Conservation (phyloP, 2,888 invertebrate species). For the Hypomecis atomaria region DNA sequence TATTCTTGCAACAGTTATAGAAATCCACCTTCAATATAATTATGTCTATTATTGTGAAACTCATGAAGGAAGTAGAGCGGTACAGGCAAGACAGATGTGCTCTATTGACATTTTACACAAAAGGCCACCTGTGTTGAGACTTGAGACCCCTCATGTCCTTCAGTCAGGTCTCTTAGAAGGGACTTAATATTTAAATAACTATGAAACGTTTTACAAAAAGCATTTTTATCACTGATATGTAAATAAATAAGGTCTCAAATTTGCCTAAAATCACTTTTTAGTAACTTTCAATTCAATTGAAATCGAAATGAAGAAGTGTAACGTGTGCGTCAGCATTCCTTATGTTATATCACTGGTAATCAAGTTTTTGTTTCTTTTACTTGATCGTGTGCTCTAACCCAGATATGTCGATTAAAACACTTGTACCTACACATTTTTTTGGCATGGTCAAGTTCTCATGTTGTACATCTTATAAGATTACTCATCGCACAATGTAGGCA, state of each 20-base stretch:
- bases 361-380: slow-evolving; percentile 21
- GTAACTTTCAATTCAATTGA: slow-evolving; percentile 7
- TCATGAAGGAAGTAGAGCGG: not conserved
- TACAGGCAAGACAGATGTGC: slow-evolving; percentile 17
- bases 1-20: too few species aligned
- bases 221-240: not conserved
- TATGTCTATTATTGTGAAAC: not conserved
- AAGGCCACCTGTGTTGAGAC: slow-evolving; percentile 9
- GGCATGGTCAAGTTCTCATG: slow-evolving; percentile 20
- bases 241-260: not conserved
- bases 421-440: slow-evolving; percentile 25
- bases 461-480: slow-evolving; percentile 48
- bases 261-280: not conserved
- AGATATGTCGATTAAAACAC: slow-evolving; percentile 23
- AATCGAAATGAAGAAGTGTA: slow-evolving; percentile 29
- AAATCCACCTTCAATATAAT: not conserved
- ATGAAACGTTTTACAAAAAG: too few species aligned
- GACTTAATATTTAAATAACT: not conserved
- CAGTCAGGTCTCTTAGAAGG: not conserved
- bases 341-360: slow-evolving; percentile 17
- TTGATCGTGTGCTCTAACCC: slow-evolving; percentile 15
- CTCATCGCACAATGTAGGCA: slow-evolving; percentile 59
- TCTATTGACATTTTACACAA: slow-evolving; percentile 16
- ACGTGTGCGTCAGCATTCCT: not conserved
- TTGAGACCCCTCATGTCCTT: not conserved